Conservation (phyloP, 2,888 invertebrate species). For the Halocaridina rubra region DNA sequence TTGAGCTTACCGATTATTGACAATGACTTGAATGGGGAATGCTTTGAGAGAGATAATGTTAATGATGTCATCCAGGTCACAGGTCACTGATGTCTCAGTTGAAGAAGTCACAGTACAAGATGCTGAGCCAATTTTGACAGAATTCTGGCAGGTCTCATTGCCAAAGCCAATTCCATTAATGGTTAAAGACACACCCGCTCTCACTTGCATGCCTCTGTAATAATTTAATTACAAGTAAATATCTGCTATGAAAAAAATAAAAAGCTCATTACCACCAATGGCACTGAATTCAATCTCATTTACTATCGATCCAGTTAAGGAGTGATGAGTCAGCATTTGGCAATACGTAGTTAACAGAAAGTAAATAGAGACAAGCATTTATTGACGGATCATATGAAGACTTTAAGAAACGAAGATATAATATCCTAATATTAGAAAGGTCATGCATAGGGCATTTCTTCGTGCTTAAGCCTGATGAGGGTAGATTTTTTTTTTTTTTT, state of each 20-base stretch:
- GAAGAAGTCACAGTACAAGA: constrained; percentile 33
- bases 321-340: too few relatives aligned
- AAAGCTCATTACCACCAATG: not conserved
- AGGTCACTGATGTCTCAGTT: constrained; percentile 20
- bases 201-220: constrained; percentile 29
- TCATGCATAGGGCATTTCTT: too few relatives aligned
- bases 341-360: not conserved
- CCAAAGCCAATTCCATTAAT: constrained; percentile 40
- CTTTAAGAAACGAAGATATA: too few relatives aligned
- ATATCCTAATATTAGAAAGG: too few relatives aligned
- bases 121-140: constrained; percentile 37
- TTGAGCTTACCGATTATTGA: constrained; percentile 35
- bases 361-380: not conserved
- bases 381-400: too few relatives aligned
- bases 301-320: too few relatives aligned
- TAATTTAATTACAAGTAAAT: not conserved
- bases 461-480: too few relatives aligned
- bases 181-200: not conserved
- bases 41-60: constrained; percentile 3
- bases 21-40: constrained; percentile 2
- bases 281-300: not conserved
- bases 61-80: constrained; percentile 10
- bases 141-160: constrained; percentile 16
- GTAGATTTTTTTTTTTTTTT: too few relatives aligned
- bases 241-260: not conserved